Percentiles rank a stretch among this genome's conserved stretches.
These are phyloP conservation scores for Pachyramphus minor DNA, from an alignment of 2,113 vertebrate species.

Conservation along the genomic window DNA sequence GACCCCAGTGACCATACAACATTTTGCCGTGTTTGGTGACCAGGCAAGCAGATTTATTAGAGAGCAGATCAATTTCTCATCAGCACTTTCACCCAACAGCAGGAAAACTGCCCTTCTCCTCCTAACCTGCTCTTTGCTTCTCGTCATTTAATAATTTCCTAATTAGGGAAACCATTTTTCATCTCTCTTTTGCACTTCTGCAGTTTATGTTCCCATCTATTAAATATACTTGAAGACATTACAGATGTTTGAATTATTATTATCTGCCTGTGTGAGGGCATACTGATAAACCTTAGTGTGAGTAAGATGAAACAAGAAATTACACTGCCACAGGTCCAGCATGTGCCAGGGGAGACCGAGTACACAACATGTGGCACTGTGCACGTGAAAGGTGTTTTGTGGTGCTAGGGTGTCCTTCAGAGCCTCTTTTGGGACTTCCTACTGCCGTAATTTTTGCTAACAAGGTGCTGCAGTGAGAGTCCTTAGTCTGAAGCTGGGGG, in stretches of 20 bases:
- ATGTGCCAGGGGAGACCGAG: rapidly evolving
- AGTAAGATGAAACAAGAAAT: neutral
- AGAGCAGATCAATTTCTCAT: conserved; percentile 25
- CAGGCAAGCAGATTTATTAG: neutral
- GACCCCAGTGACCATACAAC: neutral
- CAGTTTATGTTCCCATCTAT: neutral
- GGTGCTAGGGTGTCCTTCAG: neutral
- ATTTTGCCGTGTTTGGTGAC: neutral
- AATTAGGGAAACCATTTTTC: neutral
- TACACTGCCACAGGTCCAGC: neutral
- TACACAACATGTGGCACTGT: neutral
- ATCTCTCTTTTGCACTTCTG: neutral
- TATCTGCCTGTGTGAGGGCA: neutral
- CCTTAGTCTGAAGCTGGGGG: neutral
- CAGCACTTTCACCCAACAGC: neutral
- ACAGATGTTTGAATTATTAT: neutral
- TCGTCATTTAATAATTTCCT: neutral
- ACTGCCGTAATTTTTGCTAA: neutral
- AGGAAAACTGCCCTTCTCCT: neutral
- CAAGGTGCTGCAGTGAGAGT: neutral
- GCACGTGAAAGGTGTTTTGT: neutral
- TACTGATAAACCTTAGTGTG: neutral
- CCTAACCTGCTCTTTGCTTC: neutral
- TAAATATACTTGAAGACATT: neutral
- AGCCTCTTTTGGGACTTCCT: neutral